These are phyloP conservation scores for Lanistes nyassanus DNA, from an alignment of 1,140 invertebrate genomes.

Conservation along the genomic window DNA sequence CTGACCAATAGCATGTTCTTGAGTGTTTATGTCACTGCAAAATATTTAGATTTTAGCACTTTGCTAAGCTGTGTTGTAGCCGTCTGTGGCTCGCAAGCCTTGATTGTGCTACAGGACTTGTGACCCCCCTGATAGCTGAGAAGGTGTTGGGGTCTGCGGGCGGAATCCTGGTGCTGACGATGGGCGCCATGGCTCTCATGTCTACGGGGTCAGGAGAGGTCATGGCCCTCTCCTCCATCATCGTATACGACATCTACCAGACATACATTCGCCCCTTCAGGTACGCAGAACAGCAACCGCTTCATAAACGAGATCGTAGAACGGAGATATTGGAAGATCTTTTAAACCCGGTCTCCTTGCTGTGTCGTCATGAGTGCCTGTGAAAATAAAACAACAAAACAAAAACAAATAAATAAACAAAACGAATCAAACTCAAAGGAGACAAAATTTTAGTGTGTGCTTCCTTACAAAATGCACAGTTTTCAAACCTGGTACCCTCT, in stretches of 20 bases:
- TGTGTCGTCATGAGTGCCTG: too few relatives aligned
- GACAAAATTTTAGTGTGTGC: too few relatives aligned
- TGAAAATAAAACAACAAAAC: too few relatives aligned
- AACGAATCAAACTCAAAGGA: too few relatives aligned
- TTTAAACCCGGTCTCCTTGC: too few relatives aligned
- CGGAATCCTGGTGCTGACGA: slow-evolving; percentile 62
- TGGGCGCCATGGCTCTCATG: slow-evolving; percentile 65
- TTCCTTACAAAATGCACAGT: too few relatives aligned
- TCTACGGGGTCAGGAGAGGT: slow-evolving; percentile 67
- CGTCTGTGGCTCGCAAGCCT: background rate
- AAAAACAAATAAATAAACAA: background rate
- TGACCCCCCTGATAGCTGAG: slow-evolving; percentile 64
- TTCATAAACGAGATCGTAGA: too few relatives aligned
- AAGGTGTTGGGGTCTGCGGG: slow-evolving; percentile 62
- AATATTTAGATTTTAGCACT: background rate
- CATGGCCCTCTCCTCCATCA: slow-evolving; percentile 67
- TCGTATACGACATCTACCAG: slow-evolving; percentile 68
- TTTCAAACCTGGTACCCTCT: too few relatives aligned
- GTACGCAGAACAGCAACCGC: slow-evolving; percentile 26
- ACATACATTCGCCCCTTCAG: slow-evolving; percentile 62
- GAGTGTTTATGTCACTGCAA: too few relatives aligned
- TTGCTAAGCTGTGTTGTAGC: background rate
- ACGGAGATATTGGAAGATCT: too few relatives aligned
- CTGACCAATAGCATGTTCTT: too few relatives aligned
- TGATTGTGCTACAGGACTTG: slow-evolving; percentile 51